Evolutionary conservation across 2,113 vertebrate species (phyloP), one percentile per base, ranked within the genome.

Genomic region (Engraulis encrasicolus): DNA sequence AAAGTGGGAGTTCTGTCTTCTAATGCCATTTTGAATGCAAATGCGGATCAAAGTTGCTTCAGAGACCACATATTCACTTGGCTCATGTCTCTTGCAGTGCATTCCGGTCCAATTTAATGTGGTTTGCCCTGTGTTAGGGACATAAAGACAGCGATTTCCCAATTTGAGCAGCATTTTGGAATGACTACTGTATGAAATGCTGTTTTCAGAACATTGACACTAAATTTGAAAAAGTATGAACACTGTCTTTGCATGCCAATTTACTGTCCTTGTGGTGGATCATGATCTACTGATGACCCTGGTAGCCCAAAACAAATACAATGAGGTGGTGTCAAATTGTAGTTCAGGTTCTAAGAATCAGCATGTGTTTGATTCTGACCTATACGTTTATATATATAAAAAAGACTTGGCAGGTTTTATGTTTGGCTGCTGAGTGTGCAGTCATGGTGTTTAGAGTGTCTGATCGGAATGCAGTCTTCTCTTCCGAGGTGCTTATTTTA

Each of bases 21-120:
- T 71, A 71, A 71, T 71, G 61, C 61, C 2, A 14, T 15, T 71
- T 3, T 34, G 61, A 14, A 71, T 71, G 61, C 61, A 31, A 71
- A 71, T 71, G 31, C 61, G 31, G 61, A 71, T 71, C 61, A 71
- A 71, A 71, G 27, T 71, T 71, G 61, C 61, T 71, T 71, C 17
- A 31, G 61, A 71, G 61, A 71, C 61, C 27, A 23, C 61, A 71
- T 5, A 71, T 34, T 71, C 61, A 34, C 61, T 71, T 17, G 27
- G 61, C 61, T 34, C n/a, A n/a, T n/a, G n/a, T n/a, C 61, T 15
- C 15, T 31, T 31, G 31, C 61, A 71, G 61, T 15, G 61, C 15
- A 34, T 12, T 34, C 34, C 27, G 17, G 7, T 71, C 0, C 17
- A 14, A n/a, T 71, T 27, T 71, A 66, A 66, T 66, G n/a, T 66